A percentile compares a stretch with the other conserved stretches of the same genome.
Evolutionary conservation across 2,888 invertebrate species (phyloP).

Genomic region (Anoplius nigerrimus): DNA sequence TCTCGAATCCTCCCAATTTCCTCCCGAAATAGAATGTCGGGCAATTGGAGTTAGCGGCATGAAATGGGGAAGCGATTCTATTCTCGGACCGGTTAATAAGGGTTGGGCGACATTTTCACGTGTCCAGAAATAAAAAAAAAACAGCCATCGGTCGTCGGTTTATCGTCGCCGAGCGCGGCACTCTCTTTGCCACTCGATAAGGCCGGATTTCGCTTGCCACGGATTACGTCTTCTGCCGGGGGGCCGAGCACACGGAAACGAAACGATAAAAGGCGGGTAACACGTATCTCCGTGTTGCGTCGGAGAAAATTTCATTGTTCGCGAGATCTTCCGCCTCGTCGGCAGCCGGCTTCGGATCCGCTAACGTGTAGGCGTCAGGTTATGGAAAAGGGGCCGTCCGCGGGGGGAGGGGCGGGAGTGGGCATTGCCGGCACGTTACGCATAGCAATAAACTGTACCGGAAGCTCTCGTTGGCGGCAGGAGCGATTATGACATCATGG

Average conservation of each 20-base stretch:
- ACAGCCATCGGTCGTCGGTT: neutral
- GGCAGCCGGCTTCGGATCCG: no score
- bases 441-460: slow-evolving; percentile 26
- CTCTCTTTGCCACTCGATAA: neutral
- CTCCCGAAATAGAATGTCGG: no score
- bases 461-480: slow-evolving; percentile 27
- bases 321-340: no score
- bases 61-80: no score
- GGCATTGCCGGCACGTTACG: slow-evolving; percentile 32
- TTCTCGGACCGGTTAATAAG: no score
- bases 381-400: no score
- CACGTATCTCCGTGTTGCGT: neutral
- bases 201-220: neutral
- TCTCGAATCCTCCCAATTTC: no score
- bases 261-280: neutral
- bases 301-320: neutral
- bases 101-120: no score
- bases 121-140: neutral
- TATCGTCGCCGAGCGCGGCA: neutral
- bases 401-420: slow-evolving; percentile 11
- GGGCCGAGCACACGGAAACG: neutral
- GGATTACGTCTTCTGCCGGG: neutral
- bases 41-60: no score
- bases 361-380: no score
- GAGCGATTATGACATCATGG: slow-evolving; percentile 9